Conservation (phyloP, 30 jellyfish, hydroid and myxozoan species). For the Sanderia malayensis region DNA sequence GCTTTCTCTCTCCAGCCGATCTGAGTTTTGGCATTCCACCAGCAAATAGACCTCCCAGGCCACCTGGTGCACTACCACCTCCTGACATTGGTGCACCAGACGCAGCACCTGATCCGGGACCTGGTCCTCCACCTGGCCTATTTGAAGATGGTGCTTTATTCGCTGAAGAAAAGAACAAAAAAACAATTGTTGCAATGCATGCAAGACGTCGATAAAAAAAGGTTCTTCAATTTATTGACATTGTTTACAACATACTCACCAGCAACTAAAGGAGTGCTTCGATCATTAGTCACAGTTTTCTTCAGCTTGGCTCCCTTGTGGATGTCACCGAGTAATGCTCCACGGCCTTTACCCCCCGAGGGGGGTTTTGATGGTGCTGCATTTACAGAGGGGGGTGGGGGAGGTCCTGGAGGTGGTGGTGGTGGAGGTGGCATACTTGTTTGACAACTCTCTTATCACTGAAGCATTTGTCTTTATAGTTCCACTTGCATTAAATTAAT, state of each 20-base stretch:
- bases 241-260: too few relatives aligned
- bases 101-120: too few relatives aligned
- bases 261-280: slow-evolving; percentile 75
- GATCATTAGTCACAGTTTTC: slow-evolving; percentile 85
- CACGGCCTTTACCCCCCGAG: slow-evolving; percentile 74
- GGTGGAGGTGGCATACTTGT: slow-evolving; percentile 97
- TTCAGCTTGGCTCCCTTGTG: slow-evolving; percentile 75
- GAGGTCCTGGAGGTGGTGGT: slow-evolving; percentile 93
- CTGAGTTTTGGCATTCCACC: slow-evolving; percentile 77
- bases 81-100: slow-evolving; percentile 48
- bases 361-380: slow-evolving; percentile 60
- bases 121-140: slow-evolving; percentile 63
- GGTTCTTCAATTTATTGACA: too few relatives aligned
- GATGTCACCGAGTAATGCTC: slow-evolving; percentile 67
- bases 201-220: too few relatives aligned
- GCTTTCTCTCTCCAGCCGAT: slow-evolving; percentile 63
- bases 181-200: too few relatives aligned
- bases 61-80: slow-evolving; percentile 49
- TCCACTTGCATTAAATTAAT: background rate
- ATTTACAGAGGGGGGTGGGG: slow-evolving; percentile 52
- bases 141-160: slow-evolving; percentile 29
- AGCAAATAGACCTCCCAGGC: slow-evolving; percentile 80
- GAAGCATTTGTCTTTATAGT: background rate
- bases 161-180: background rate
- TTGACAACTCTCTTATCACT: background rate